A percentile compares a stretch with the other conserved stretches of the same genome.
phyloP scores from a whole-genome alignment of 2,113 vertebrate genomes.

The Cichladusa arquata region DNA sequence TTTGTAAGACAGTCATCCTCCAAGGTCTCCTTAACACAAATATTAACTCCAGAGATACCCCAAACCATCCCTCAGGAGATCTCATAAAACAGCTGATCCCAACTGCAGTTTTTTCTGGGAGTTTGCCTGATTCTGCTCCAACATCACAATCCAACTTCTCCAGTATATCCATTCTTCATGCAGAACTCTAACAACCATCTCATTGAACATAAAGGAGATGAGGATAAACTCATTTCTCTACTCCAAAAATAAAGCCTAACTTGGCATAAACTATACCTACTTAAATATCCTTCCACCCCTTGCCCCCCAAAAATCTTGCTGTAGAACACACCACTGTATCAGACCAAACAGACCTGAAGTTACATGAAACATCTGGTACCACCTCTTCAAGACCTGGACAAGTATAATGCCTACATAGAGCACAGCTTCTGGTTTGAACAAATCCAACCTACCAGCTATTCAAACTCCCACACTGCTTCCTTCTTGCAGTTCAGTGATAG shows the following conservation, averaged over 20 bases:
- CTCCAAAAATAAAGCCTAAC: background rate
- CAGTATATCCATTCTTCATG: background rate
- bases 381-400: background rate
- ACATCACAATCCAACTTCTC: background rate
- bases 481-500: background rate
- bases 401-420: background rate
- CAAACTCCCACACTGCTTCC: background rate
- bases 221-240: background rate
- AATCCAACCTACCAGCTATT: background rate
- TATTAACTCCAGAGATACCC: background rate
- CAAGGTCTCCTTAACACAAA: background rate
- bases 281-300: rapidly evolving
- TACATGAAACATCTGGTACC: background rate
- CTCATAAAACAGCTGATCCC: background rate
- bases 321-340: background rate
- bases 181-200: background rate
- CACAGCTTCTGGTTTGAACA: background rate
- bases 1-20: background rate
- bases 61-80: background rate
- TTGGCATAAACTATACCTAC: background rate
- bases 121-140: background rate
- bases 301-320: background rate
- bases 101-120: background rate
- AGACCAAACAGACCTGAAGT: background rate
- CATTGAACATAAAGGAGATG: background rate